Percentiles rank a stretch among this genome's conserved stretches.
Conservation (phyloP, 2,113 vertebrate genomes). For the Anarrhichthys ocellatus region DNA sequence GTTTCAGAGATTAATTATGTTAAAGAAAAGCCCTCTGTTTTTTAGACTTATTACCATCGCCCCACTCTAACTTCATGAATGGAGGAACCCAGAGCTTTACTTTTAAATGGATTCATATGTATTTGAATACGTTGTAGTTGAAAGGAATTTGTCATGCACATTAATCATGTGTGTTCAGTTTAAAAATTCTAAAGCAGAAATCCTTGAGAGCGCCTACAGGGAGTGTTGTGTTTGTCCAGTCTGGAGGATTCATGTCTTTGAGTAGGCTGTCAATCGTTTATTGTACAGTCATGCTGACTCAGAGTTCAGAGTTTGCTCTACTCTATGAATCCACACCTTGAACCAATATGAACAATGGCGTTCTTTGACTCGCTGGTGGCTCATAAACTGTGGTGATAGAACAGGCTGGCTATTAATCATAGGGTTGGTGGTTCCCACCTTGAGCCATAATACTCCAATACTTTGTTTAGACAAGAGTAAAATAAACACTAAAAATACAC, state of each 20-base stretch:
- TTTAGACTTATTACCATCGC: too few species aligned
- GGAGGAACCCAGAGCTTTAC: neutral
- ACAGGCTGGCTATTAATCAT: neutral
- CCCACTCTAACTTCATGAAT: neutral
- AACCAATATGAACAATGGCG: neutral
- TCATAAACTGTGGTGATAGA: neutral
- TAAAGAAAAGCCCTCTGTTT: neutral
- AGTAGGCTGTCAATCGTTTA: neutral
- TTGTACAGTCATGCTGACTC: constrained; percentile 1
- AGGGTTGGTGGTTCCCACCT: neutral
- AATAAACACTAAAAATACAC: constrained; percentile 15
- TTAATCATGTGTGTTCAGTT: constrained; percentile 2
- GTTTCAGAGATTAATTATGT: constrained; percentile 13
- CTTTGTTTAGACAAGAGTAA: neutral
- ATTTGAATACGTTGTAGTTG: neutral
- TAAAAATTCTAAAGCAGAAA: neutral
- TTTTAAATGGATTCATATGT: neutral
- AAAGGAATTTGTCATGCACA: neutral
- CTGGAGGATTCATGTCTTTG: neutral
- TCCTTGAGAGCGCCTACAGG: neutral
- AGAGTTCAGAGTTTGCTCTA: neutral
- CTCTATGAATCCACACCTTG: constrained; percentile 8
- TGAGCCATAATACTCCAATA: neutral
- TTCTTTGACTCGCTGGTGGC: neutral
- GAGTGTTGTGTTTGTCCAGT: constrained; percentile 15